A percentile compares a stretch with the other conserved stretches of the same genome.
These are phyloP conservation scores for Anthopleura sola DNA, from an alignment of 64 coral and sea anemone genomes.

Conservation along the genomic window DNA sequence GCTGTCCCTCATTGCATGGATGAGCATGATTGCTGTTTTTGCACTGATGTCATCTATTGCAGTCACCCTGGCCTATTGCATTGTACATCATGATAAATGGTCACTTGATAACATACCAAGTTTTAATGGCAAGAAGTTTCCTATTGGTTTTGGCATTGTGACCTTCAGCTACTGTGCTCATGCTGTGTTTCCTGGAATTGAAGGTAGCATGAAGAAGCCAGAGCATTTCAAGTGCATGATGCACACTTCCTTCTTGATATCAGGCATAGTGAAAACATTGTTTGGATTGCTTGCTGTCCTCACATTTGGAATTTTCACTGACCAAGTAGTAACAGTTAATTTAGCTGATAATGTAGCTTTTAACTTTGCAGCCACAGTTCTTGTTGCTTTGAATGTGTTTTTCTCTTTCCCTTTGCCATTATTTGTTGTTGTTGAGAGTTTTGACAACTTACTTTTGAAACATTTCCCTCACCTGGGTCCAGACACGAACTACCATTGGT, in stretches of 20 bases:
- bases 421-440: constrained; percentile 88
- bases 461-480: constrained; percentile 72
- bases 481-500: constrained; percentile 74
- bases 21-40: constrained; percentile 96
- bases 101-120: constrained; percentile 52
- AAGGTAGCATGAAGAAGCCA: constrained; percentile 88
- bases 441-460: constrained; percentile 56
- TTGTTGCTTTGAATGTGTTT: constrained; percentile 85
- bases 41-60: constrained; percentile 78
- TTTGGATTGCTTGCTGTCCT: constrained; percentile 81
- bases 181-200: constrained; percentile 90
- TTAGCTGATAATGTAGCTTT: constrained; percentile 64
- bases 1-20: constrained; percentile 87
- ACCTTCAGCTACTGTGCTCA: constrained; percentile 95
- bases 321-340: constrained; percentile 90
- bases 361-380: constrained; percentile 65
- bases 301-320: constrained; percentile 70
- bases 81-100: constrained; percentile 51
- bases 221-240: constrained; percentile 82
- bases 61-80: constrained; percentile 74
- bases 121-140: constrained; percentile 72
- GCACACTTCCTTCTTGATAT: constrained; percentile 76
- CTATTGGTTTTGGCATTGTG: constrained; percentile 87
- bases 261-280: constrained; percentile 63
- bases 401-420: constrained; percentile 87